Evolutionary conservation across 2,797 vertebrate genomes (phyloP).

Genomic region (Crenuchus spilurus): DNA sequence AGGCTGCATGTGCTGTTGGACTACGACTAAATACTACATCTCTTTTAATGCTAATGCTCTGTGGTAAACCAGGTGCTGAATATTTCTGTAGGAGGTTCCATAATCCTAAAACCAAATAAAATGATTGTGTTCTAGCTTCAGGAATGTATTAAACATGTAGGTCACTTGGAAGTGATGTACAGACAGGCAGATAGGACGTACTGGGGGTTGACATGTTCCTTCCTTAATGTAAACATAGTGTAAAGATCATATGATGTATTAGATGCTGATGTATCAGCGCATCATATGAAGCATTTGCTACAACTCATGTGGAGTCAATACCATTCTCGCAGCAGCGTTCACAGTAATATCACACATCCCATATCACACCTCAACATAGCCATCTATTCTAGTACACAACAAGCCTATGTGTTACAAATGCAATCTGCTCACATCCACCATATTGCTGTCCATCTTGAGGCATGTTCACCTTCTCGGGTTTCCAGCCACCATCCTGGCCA

Average conservation of each 20-base stretch:
- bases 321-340: background rate
- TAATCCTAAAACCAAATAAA: background rate
- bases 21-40: too few relatives aligned
- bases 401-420: background rate
- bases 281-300: background rate
- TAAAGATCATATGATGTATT: background rate
- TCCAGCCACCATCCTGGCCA: background rate
- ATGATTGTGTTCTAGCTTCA: background rate
- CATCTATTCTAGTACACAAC: background rate
- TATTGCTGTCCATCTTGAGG: background rate
- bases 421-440: slow-evolving; percentile 8
- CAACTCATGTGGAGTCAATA: background rate
- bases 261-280: background rate
- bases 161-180: too few relatives aligned
- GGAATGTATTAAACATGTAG: background rate
- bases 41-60: too few relatives aligned
- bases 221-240: too few relatives aligned
- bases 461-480: background rate
- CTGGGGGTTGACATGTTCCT: too few relatives aligned
- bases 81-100: too few relatives aligned
- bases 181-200: too few relatives aligned
- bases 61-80: too few relatives aligned
- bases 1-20: too few relatives aligned
- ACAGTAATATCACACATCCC: slow-evolving; percentile 16
- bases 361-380: slow-evolving; percentile 1